phyloP scores from a whole-genome alignment of 2,797 vertebrate genomes.

The Pachyuromys duprasi region DNA sequence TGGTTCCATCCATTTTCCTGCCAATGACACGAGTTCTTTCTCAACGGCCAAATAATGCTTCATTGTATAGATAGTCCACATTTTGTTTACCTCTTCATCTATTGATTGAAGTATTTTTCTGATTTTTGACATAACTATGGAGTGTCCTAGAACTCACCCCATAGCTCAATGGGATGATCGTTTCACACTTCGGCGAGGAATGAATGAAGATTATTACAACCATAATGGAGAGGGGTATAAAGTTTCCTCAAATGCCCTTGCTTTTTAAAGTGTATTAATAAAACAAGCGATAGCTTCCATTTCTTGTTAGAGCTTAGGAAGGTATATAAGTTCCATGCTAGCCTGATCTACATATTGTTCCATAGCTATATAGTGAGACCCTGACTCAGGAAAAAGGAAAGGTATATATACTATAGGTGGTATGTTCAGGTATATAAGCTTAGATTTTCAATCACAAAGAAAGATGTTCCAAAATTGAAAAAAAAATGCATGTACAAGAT shows the following conservation, averaged over 20 bases:
- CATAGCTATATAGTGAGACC: neutral
- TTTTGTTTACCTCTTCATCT: neutral
- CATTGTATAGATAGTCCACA: neutral
- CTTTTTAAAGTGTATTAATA: neutral
- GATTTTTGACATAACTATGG: neutral
- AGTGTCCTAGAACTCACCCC: neutral
- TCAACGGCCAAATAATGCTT: neutral
- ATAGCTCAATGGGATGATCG: neutral
- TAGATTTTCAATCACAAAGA: neutral
- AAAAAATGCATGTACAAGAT: neutral
- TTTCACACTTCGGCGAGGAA: neutral
- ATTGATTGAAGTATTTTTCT: neutral
- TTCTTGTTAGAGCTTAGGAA: conserved; percentile 13
- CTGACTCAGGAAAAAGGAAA: neutral
- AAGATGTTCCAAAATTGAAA: neutral
- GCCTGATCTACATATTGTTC: neutral
- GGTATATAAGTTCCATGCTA: neutral
- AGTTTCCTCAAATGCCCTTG: neutral
- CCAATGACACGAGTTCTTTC: neutral
- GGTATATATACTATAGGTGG: neutral
- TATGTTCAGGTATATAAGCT: neutral
- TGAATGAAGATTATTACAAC: neutral
- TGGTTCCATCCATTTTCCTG: neutral
- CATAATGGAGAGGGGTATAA: neutral
- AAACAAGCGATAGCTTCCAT: neutral